Conservation (phyloP, 2,888 invertebrate genomes). For the Synergus itoensis region DNA sequence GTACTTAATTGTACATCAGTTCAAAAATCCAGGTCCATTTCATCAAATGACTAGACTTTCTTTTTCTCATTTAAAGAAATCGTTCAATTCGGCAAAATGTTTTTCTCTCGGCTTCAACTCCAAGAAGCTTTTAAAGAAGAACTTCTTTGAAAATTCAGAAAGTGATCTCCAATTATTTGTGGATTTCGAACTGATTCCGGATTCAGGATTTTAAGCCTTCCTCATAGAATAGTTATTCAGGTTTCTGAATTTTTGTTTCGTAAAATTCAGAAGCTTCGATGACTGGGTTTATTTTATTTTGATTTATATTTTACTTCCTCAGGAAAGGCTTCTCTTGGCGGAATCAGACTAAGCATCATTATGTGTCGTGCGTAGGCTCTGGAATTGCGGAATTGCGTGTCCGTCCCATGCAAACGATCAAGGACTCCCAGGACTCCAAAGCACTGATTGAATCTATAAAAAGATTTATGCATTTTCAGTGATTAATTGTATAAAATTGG, state of each 20-base stretch:
- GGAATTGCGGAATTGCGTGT: conserved; percentile 86
- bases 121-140: too few relatives aligned
- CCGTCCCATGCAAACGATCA: conserved; percentile 91
- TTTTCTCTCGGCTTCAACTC: not conserved
- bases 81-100: not conserved
- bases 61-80: not conserved
- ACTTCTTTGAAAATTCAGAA: not conserved
- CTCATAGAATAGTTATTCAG: not conserved
- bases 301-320: conserved; percentile 79
- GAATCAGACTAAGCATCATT: conserved; percentile 84
- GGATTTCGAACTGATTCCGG: not conserved
- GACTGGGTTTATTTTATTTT: conserved; percentile 60
- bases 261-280: not conserved
- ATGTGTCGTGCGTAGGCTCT: conserved; percentile 86
- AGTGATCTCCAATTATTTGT: not conserved
- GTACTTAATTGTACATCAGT: conserved; percentile 20
- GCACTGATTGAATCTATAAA: conserved; percentile 88
- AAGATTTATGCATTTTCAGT: not conserved
- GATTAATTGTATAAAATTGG: not conserved
- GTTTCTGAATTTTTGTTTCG: not conserved
- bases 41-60: not conserved
- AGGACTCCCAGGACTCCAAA: conserved; percentile 90
- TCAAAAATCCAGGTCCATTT: conserved; percentile 40
- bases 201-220: not conserved
- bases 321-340: conserved; percentile 85